Percentiles rank a stretch among this genome's conserved stretches.
Conservation (phyloP, 2,797 vertebrate genomes). For the Antrozous pallidus region DNA sequence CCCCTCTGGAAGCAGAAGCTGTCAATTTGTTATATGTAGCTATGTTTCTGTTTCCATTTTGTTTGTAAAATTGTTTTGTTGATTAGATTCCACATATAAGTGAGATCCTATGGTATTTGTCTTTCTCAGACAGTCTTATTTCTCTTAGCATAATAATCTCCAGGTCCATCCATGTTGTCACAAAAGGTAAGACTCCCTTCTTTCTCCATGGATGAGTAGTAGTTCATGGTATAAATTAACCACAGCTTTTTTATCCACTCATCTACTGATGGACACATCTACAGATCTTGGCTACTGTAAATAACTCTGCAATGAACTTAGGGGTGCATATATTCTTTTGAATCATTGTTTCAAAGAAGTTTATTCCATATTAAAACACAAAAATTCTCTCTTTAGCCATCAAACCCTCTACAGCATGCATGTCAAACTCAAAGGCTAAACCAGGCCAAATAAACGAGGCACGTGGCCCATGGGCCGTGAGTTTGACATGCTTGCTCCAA, state of each 20-base stretch:
- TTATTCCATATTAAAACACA: not conserved
- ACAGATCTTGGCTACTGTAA: not conserved
- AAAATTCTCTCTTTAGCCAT: not conserved
- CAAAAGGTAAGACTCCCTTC: not conserved
- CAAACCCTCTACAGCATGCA: not conserved
- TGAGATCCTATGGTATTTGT: not conserved
- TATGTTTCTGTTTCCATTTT: not conserved
- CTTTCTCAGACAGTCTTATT: not conserved
- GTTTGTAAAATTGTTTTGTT: not conserved
- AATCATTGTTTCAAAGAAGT: not conserved
- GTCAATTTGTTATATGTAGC: not conserved
- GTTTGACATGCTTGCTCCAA: no score
- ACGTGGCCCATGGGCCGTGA: no score
- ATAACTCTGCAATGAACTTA: not conserved
- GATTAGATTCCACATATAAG: not conserved
- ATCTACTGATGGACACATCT: not conserved
- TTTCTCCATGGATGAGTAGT: not conserved
- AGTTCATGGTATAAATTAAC: not conserved
- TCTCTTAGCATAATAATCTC: not conserved
- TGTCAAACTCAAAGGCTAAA: no score
- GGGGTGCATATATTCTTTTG: not conserved
- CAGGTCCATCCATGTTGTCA: not conserved
- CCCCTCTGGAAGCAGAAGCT: not conserved
- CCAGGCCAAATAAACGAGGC: no score
- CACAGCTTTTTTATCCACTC: not conserved